Evolutionary conservation across 2,113 vertebrate genomes (phyloP).

Genomic region (Actenoides hombroni): DNA sequence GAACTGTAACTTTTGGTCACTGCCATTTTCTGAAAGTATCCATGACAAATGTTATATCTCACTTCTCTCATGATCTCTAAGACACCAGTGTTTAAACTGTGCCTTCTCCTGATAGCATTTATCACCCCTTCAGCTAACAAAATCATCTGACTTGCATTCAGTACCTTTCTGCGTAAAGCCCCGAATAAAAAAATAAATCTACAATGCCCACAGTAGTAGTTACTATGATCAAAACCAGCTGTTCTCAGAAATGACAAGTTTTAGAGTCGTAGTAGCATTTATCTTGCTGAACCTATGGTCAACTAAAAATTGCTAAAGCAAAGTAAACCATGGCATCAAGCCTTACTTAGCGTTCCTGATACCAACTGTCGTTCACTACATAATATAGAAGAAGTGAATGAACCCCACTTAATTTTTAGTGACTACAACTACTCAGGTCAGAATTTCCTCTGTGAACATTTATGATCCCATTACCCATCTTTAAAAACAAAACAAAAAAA

Average conservation of each 20-base stretch:
- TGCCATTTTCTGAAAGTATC: neutral
- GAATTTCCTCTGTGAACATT: neutral
- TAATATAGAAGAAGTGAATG: neutral
- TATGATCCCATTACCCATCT: neutral
- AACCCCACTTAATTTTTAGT: neutral
- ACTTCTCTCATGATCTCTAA: neutral
- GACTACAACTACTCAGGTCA: neutral
- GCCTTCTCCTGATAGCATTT: neutral
- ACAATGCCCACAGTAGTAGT: neutral
- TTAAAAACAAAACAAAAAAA: neutral
- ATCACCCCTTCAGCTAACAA: neutral
- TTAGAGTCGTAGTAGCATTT: neutral
- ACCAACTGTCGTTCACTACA: fast-evolving
- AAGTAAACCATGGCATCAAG: neutral
- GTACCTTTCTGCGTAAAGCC: neutral
- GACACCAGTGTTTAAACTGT: neutral
- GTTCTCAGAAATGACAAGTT: neutral
- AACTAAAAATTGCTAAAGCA: neutral
- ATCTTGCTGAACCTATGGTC: neutral
- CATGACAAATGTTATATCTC: neutral
- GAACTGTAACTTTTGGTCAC: neutral
- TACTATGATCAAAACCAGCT: neutral
- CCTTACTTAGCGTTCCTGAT: neutral
- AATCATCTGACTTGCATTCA: neutral
- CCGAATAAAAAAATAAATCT: neutral